Conservation (phyloP, 2,888 invertebrate species). For the Kryphioiulus occultus region DNA sequence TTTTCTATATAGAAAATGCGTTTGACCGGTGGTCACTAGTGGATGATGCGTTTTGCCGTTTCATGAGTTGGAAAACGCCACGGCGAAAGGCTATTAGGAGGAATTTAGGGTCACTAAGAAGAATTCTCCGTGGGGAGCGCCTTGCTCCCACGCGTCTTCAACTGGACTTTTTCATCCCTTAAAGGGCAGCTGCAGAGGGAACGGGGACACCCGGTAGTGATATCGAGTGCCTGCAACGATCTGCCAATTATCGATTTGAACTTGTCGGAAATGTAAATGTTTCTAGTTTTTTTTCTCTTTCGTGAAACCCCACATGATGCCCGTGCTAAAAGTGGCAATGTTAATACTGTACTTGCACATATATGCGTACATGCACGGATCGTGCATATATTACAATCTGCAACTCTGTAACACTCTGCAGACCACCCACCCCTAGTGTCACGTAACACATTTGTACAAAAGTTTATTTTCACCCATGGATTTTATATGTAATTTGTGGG, state of each 20-base stretch:
- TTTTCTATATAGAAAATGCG: background rate
- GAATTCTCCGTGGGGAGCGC: background rate
- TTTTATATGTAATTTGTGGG: too few species aligned
- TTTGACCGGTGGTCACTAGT: background rate
- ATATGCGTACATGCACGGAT: too few species aligned
- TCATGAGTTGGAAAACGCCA: constrained; percentile 12
- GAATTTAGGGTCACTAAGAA: constrained; percentile 29
- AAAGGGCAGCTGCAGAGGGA: too few species aligned
- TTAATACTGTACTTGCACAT: background rate
- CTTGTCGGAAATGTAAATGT: background rate
- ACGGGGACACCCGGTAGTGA: background rate
- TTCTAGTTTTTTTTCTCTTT: background rate
- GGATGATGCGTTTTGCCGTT: background rate
- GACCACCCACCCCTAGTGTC: too few species aligned
- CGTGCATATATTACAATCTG: too few species aligned
- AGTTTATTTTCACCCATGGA: too few species aligned
- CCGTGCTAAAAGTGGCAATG: background rate
- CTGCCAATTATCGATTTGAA: constrained; percentile 28
- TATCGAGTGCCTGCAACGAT: background rate
- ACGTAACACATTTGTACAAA: too few species aligned
- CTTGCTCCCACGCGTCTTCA: background rate
- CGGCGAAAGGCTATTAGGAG: background rate
- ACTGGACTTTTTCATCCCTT: background rate
- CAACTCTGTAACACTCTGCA: too few species aligned
- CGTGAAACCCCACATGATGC: background rate